Base-by-base conservation (phyloP, 2,888 invertebrate species). In the Rutpela maculata region DNA sequence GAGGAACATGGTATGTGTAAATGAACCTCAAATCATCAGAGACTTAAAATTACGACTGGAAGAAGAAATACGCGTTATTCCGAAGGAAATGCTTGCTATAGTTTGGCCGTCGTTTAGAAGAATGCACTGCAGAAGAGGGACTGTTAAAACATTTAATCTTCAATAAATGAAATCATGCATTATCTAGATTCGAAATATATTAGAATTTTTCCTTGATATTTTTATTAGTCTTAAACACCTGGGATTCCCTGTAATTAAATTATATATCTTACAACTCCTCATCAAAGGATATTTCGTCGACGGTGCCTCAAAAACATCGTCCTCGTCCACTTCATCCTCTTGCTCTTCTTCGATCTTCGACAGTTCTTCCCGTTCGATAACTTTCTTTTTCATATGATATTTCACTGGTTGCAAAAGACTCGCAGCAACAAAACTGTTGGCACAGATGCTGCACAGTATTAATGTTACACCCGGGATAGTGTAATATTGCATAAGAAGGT, bases 341-440 rank as follows among this genome's bases (percentile, higher is more conserved):
- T 67, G 38, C 5, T 15, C 55, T 9, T 77, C 63, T n/a, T 79
- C 74, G 12, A 22, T 77, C 68, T 65, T 79, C 69, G 38, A 31
- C 18, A 50, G 57, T 31, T 68, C 57, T 19, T 59, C 59, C 2
- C 50, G 15, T 74, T 80, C 78, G 3, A 31, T 74, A 1, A 59
- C 66, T n/a, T 72, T 59, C 11, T 79, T 84, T 74, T 90, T 92
- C 87, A 92, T 88, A 87, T 94, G 94, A 93, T 94, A 93, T 88
- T 93, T 93, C 1, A 93, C 91, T 18, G 95, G 95, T 84, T 94
- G 93, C 60, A 95, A 90, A 75, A 95, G 88, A 77, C 91, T 87
- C 0, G 93, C 92, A 10, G 92, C 93, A 74, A 92, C 87, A 6
- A 94, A 86, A 0, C 93, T 92, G 87, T 95, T 92, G 0, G 94